Evolutionary conservation across 2,888 invertebrate species (phyloP), one percentile per base, ranked within the genome.

Genomic region (Crocallis elinguaria): DNA sequence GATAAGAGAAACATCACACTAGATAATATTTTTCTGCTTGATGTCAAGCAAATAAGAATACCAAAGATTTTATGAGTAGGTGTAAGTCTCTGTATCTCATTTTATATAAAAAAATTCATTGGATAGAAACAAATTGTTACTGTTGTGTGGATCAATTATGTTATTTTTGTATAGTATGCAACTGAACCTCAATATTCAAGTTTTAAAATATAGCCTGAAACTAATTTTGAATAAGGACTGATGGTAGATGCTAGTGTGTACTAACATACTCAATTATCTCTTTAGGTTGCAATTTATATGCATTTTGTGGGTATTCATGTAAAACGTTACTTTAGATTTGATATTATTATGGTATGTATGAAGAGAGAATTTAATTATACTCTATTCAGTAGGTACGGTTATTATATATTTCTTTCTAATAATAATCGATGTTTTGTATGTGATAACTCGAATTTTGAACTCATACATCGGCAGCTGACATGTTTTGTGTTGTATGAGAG

Each of bases 121-220:
- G 87, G 80, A 75, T 88, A 82, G 89, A 90, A 90, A 89, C 90
- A 90, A 82, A 89, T 90, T 90, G 86, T 90, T 90, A 90, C 90
- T 90, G 90, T 89, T 84, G 68, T 71, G 67, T 70, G 62, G 66
- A 73, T 69, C 75, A 69, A 74, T 69, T 76, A 77, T 78, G 76
- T 88, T 87, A 86, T 88, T 88, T 89, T 88, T 88, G 73, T 87
- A 87, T 76, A 63, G 49, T 45, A 82, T 71, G 75, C 77, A 79
- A 81, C 79, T 75, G 72, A 78, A 87, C 84, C 84, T 86, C 83
- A 79, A 78, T 77, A 81, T 75, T 77, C 69, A 69, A 76, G 75
- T 78, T 80, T 82, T 79, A 73, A 77, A 79, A 79, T 81, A 78
- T 82, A 82, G 33, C 33, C 75, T 79, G 78, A 82, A 74, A 77